These are phyloP conservation scores for Pygocentrus nattereri DNA, from an alignment of 2,797 vertebrate species.

Conservation along the genomic window DNA sequence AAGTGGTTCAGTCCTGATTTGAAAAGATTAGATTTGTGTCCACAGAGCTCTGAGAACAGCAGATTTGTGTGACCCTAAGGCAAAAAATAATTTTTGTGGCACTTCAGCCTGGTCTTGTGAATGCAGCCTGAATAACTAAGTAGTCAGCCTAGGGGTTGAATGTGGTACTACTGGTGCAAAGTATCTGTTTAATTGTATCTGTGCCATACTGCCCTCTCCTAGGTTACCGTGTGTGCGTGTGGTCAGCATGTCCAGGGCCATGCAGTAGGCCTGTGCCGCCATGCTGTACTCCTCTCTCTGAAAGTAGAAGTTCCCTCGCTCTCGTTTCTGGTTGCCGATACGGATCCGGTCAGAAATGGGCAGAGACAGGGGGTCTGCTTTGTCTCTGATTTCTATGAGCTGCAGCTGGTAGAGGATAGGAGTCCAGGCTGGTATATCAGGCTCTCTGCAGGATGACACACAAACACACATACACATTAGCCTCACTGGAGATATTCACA, in stretches of 20 bases:
- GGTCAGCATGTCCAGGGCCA: conserved; percentile 82
- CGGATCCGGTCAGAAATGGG: conserved; percentile 79
- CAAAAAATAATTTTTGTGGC: too few relatives aligned
- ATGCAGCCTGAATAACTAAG: background rate
- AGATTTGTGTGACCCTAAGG: too few relatives aligned
- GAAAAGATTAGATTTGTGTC: too few relatives aligned
- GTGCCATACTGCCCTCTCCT: background rate
- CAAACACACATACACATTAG: conserved; percentile 49
- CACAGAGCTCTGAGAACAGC: too few relatives aligned
- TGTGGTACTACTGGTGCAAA: background rate
- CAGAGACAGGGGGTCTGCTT: conserved; percentile 75
- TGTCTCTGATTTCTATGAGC: conserved; percentile 81
- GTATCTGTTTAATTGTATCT: background rate
- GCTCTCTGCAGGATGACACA: conserved; percentile 75
- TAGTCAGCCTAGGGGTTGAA: background rate
- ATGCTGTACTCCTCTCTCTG: conserved; percentile 81
- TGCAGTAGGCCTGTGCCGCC: conserved; percentile 82
- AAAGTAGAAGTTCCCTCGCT: conserved; percentile 88
- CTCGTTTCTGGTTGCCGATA: conserved; percentile 84
- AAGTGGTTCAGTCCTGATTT: too few relatives aligned
- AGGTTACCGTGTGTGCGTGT: conserved; percentile 70
- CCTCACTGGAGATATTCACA: conserved; percentile 1
- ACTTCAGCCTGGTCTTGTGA: too few relatives aligned
- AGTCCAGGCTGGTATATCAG: conserved; percentile 86
- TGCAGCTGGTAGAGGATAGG: conserved; percentile 87